Percentiles rank a stretch among this genome's conserved stretches.
Conservation (phyloP, 2,797 vertebrate genomes). For the Delichon dasypus region DNA sequence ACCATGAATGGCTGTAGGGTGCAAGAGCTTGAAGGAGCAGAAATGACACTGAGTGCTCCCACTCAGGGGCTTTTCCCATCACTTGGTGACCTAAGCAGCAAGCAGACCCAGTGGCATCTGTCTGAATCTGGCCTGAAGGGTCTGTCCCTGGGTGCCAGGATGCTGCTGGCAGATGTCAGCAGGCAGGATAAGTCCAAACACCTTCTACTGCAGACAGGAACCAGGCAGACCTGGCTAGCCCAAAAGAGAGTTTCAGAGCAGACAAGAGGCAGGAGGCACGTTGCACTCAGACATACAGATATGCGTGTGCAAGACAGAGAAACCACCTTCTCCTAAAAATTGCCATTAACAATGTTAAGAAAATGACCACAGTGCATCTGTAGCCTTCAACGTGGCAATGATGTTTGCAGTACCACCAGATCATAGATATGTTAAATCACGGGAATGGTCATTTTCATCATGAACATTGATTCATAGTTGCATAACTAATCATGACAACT, state of each 20-base stretch:
- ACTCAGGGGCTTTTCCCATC: not conserved
- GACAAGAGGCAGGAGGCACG: not conserved
- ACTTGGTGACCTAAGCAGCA: not conserved
- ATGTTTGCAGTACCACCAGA: conserved; percentile 53
- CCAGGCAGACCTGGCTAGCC: not conserved
- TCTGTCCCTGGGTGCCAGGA: fast-evolving
- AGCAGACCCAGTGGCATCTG: not conserved
- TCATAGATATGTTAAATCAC: conserved; percentile 36
- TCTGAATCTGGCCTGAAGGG: not conserved
- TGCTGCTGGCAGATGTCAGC: not conserved
- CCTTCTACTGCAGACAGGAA: not conserved
- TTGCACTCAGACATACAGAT: not conserved
- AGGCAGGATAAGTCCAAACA: not conserved
- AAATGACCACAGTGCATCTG: not conserved
- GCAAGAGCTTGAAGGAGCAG: not conserved
- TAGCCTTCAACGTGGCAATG: not conserved
- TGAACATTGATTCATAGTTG: conserved; percentile 76
- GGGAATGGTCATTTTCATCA: conserved; percentile 69
- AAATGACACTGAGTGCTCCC: fast-evolving
- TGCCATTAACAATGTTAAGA: not conserved
- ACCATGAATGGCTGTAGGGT: not conserved
- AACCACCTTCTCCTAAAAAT: not conserved
- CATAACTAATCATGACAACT: conserved; percentile 80
- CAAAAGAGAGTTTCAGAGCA: not conserved
- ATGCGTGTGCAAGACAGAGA: not conserved